Evolutionary conservation across 1,140 invertebrate species (phyloP).

Genomic region (Aphis craccivora): DNA sequence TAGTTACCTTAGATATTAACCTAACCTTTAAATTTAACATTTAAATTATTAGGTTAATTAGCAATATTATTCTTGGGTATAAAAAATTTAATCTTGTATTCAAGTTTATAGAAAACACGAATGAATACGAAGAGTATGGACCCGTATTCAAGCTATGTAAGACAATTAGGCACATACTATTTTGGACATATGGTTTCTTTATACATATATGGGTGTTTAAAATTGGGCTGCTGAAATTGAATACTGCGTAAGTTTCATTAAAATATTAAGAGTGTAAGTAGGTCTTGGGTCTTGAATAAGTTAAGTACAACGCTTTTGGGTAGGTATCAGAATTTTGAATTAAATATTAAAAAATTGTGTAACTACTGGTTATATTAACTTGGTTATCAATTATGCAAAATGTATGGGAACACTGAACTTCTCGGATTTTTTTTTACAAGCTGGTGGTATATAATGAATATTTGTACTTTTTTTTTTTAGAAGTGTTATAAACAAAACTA

Average conservation of each 20-base stretch:
- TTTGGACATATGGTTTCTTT: neutral
- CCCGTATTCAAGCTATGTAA: neutral
- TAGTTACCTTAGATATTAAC: neutral
- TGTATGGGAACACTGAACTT: too few species aligned
- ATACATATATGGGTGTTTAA: neutral
- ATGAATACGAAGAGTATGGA: neutral
- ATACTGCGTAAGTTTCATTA: neutral
- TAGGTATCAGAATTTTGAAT: too few species aligned
- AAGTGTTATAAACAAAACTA: too few species aligned
- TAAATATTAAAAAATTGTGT: too few species aligned
- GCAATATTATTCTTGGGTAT: neutral
- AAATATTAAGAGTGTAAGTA: neutral
- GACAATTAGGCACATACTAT: neutral
- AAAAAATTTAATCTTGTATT: neutral
- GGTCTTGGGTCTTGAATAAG: neutral
- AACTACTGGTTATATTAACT: too few species aligned
- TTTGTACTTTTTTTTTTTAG: too few species aligned
- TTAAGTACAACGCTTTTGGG: neutral
- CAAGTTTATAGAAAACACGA: neutral
- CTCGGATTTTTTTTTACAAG: too few species aligned
- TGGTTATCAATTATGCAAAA: too few species aligned
- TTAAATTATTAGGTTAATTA: neutral
- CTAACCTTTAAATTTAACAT: too few species aligned
- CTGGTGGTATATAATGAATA: too few species aligned
- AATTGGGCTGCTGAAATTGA: neutral